Conservation (phyloP, 2,113 vertebrate genomes). For the Corynorhinus townsendii region DNA sequence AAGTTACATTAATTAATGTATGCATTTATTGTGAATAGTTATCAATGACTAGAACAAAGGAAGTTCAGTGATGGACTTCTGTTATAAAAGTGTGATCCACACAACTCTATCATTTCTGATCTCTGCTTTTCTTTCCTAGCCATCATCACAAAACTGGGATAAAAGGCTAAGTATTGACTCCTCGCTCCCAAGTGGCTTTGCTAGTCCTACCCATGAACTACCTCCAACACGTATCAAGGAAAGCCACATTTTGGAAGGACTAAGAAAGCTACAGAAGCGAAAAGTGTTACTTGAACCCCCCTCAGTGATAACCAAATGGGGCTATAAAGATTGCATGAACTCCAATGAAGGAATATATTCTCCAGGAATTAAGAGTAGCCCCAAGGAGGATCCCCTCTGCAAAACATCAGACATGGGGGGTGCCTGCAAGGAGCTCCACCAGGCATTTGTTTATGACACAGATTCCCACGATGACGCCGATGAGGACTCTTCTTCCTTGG, state of each 20-base stretch:
- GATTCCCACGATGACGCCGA: slow-evolving; percentile 86
- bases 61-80: neutral
- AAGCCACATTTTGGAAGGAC: slow-evolving; percentile 91
- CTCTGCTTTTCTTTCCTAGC: slow-evolving; percentile 60
- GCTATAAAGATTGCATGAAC: slow-evolving; percentile 95
- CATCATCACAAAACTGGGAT: slow-evolving; percentile 90
- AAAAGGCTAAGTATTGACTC: slow-evolving; percentile 90
- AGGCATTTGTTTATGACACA: slow-evolving; percentile 85
- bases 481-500: slow-evolving; percentile 81
- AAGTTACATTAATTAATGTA: neutral
- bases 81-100: slow-evolving; percentile 24
- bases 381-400: slow-evolving; percentile 76
- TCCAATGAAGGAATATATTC: slow-evolving; percentile 98
- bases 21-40: neutral
- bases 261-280: slow-evolving; percentile 89
- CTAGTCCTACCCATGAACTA: slow-evolving; percentile 86
- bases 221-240: slow-evolving; percentile 89
- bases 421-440: slow-evolving; percentile 64
- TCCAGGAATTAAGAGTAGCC: slow-evolving; percentile 86
- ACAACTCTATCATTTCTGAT: slow-evolving; percentile 39
- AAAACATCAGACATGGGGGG: slow-evolving; percentile 63
- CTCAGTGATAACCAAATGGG: slow-evolving; percentile 87
- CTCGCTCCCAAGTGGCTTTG: slow-evolving; percentile 87
- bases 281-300: slow-evolving; percentile 84
- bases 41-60: neutral